Conservation (phyloP, 1,140 invertebrate genomes). For the Batillaria attramentaria region DNA sequence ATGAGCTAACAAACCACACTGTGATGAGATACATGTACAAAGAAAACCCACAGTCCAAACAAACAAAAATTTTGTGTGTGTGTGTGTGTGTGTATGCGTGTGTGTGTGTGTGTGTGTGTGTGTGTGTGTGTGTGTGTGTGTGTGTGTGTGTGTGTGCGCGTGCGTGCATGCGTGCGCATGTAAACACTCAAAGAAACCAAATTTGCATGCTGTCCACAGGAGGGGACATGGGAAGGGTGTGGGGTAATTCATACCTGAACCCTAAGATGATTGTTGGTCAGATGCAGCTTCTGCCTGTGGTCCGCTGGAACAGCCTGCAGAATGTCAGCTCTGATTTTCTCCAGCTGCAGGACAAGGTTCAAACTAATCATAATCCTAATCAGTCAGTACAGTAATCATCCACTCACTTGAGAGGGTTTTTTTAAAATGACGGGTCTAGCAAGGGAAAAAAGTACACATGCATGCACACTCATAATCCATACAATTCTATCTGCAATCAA, state of each 20-base stretch:
- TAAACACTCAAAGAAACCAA: no score
- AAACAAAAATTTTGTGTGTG: not conserved
- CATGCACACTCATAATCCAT: no score
- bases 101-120: not conserved
- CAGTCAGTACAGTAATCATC: no score
- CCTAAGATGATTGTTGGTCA: not conserved
- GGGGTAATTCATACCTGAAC: conserved; percentile 10
- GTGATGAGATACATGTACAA: not conserved
- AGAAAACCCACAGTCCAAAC: not conserved
- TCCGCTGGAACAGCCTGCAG: conserved; percentile 5
- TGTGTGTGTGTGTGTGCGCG: no score
- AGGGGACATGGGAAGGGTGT: no score
- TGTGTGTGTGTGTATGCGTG: not conserved
- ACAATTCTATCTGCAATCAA: no score
- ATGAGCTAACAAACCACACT: no score
- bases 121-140: not conserved
- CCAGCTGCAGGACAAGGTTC: not conserved
- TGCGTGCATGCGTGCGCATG: no score
- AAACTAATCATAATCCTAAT: no score
- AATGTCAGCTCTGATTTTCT: conserved; percentile 10
- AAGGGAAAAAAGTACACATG: no score
- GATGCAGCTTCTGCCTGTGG: not conserved
- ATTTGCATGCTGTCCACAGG: no score
- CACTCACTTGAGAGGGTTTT: no score
- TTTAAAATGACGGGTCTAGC: not conserved